Evolutionary conservation across 92 coral and sea anemone species (phyloP).

Genomic region (Isaurus tuberculatus): DNA sequence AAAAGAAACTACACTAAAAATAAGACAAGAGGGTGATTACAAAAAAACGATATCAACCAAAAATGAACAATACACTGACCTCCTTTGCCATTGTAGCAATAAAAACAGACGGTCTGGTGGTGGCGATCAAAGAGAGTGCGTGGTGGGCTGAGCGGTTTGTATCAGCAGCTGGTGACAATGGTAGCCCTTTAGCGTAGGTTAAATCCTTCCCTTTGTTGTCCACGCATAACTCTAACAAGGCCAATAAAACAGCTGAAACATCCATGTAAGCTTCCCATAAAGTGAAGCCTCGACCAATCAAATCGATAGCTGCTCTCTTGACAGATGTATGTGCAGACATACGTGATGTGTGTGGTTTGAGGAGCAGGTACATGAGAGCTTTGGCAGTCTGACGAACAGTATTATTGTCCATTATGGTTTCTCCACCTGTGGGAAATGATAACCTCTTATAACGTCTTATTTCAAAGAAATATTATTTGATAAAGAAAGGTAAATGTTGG

Average conservation of each 20-base stretch:
- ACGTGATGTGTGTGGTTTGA: conserved; percentile 87
- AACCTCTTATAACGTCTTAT: neutral
- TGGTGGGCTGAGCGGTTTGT: conserved; percentile 97
- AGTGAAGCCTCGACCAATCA: conserved; percentile 98
- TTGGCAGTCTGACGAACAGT: conserved; percentile 96
- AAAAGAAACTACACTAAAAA: too few relatives aligned
- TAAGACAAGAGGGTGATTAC: too few relatives aligned
- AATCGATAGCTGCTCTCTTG: conserved; percentile 95
- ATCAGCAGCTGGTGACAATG: conserved; percentile 97
- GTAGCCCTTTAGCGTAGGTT: conserved; percentile 91
- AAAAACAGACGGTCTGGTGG: conserved; percentile 92
- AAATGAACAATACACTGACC: conserved; percentile 57
- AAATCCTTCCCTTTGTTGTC: conserved; percentile 87
- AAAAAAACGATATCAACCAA: too few relatives aligned
- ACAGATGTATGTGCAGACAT: conserved; percentile 92
- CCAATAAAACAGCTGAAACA: conserved; percentile 95
- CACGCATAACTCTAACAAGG: conserved; percentile 93
- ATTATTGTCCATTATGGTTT: conserved; percentile 79
- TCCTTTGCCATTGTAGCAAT: conserved; percentile 97
- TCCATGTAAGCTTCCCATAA: conserved; percentile 99
- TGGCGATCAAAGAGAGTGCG: conserved; percentile 94
- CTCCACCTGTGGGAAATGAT: conserved; percentile 56
- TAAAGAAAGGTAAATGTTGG: neutral
- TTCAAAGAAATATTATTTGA: neutral
- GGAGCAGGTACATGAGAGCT: conserved; percentile 93